A percentile compares a stretch with the other conserved stretches of the same genome.
Evolutionary conservation across 2,888 invertebrate genomes (phyloP).

Genomic region (Trachelus iudaicus): DNA sequence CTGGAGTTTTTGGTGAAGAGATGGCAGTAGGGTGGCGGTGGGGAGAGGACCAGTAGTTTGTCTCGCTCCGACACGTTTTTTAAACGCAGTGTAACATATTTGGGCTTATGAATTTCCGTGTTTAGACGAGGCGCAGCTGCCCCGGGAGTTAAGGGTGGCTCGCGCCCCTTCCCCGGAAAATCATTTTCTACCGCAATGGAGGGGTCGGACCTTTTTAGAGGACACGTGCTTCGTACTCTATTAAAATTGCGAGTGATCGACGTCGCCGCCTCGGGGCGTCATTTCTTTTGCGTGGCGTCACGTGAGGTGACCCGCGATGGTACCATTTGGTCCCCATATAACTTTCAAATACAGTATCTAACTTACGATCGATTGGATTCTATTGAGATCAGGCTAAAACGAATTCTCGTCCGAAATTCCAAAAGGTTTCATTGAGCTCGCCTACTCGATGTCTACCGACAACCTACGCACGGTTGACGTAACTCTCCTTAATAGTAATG

Average conservation of each 20-base stretch:
- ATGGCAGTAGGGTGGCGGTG: neutral
- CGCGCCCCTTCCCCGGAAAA: slow-evolving; percentile 27
- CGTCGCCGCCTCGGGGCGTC: neutral
- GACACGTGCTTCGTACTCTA: slow-evolving; percentile 28
- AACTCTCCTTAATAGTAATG: neutral
- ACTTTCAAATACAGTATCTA: neutral
- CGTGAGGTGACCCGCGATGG: neutral
- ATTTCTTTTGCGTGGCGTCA: neutral
- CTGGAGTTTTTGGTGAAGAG: neutral
- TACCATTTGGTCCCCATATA: neutral
- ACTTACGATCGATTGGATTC: neutral
- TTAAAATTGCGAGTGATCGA: neutral
- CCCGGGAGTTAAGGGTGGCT: slow-evolving; percentile 28
- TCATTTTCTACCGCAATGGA: slow-evolving; percentile 12
- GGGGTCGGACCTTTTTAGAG: slow-evolving; percentile 31
- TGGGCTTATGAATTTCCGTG: slow-evolving; percentile 48
- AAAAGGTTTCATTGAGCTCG: neutral
- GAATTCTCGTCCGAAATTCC: neutral
- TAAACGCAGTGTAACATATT: slow-evolving; percentile 28
- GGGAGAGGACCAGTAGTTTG: neutral
- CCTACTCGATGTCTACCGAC: neutral
- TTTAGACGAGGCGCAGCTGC: slow-evolving; percentile 49
- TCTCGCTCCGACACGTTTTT: slow-evolving; percentile 19
- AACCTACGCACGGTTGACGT: neutral
- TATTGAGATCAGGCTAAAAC: neutral